Evolutionary conservation across 1,140 invertebrate species (phyloP).

Genomic region (Metopolophium dirhodum): DNA sequence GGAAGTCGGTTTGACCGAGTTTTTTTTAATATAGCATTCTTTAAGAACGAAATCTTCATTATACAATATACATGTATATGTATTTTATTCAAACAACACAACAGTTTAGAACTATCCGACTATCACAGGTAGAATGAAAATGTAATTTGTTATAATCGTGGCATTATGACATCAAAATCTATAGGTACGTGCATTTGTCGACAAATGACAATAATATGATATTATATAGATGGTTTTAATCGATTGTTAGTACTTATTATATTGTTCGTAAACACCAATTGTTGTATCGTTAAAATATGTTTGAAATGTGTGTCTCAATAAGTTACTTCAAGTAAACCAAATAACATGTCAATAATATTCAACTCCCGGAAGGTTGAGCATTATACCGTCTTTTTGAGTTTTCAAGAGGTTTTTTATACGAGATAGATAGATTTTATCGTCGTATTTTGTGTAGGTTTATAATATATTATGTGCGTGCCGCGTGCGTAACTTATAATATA

Average conservation of each 20-base stretch:
- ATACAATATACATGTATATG: background rate
- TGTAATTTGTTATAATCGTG: background rate
- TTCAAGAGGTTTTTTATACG: background rate
- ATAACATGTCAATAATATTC: background rate
- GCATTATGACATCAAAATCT: background rate
- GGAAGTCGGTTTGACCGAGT: background rate
- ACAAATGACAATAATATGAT: background rate
- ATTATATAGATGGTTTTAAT: background rate
- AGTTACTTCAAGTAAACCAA: background rate
- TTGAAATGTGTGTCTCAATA: background rate
- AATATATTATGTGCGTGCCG: background rate
- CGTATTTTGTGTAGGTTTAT: background rate
- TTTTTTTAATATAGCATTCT: constrained; percentile 3
- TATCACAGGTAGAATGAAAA: background rate
- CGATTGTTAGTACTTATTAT: background rate
- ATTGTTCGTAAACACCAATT: background rate
- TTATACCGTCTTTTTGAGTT: background rate
- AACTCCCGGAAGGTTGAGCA: background rate
- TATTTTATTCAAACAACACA: background rate
- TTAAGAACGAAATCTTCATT: background rate
- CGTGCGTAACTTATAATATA: background rate
- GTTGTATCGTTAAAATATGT: background rate
- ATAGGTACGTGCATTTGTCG: background rate
- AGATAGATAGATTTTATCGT: background rate
- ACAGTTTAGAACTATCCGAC: background rate